Percentiles rank a stretch among this genome's conserved stretches.
These are phyloP conservation scores for Allobates femoralis DNA, from an alignment of 2,797 vertebrate genomes.

Conservation along the genomic window DNA sequence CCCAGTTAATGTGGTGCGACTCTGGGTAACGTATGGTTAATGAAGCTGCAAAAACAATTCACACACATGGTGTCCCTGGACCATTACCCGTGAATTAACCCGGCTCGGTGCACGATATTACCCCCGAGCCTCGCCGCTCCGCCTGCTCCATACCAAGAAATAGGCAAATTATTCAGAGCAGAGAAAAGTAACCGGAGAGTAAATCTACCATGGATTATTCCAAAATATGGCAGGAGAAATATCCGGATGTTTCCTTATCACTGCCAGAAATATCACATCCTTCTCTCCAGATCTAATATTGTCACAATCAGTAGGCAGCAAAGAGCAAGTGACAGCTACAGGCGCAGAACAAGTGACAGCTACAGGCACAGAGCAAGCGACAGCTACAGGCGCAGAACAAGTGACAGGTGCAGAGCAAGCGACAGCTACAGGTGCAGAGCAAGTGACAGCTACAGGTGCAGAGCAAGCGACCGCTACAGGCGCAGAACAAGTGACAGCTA, in stretches of 20 bases:
- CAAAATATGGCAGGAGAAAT: slow-evolving; percentile 8
- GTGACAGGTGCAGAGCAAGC: too few relatives aligned
- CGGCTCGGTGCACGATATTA: not conserved
- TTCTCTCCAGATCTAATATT: not conserved
- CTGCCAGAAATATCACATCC: slow-evolving; percentile 24
- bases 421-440: too few relatives aligned
- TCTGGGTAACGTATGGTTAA: slow-evolving; percentile 34
- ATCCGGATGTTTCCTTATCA: not conserved
- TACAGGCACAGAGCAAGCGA: too few relatives aligned
- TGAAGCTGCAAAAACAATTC: slow-evolving; percentile 23
- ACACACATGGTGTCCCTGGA: not conserved
- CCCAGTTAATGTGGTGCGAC: slow-evolving; percentile 29
- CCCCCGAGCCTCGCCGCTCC: not conserved
- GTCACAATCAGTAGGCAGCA: not conserved
- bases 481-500: too few relatives aligned
- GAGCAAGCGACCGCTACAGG: not conserved
- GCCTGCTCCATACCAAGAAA: not conserved
- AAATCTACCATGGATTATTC: not conserved
- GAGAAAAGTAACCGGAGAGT: not conserved
- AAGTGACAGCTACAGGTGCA: not conserved
- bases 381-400: too few relatives aligned
- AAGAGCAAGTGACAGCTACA: not conserved
- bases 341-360: not conserved
- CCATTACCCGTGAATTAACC: slow-evolving; percentile 21
- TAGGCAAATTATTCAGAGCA: not conserved